Evolutionary conservation across 2,888 invertebrate genomes (phyloP), one percentile per base, ranked within the genome.

Genomic region (Campoplex nolae): DNA sequence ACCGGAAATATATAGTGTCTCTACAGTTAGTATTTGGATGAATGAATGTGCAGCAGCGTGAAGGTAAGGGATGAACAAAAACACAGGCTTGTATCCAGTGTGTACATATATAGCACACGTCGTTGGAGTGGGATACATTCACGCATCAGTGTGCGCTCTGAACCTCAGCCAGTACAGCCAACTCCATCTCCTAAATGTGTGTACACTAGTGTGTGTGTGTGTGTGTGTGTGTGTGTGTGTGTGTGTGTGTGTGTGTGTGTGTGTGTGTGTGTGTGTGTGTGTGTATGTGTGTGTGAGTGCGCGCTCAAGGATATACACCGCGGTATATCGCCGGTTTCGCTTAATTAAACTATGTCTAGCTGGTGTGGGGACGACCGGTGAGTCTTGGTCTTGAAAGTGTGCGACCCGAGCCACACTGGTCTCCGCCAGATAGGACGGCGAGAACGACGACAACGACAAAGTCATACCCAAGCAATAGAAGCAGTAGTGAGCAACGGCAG

Each of bases 321-420:
- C 81, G 73, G 85, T 89, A 89, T 90, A 91, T 89, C 89, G 88
- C 87, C 88, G 90, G 91, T 91, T 92, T 91, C 90, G 92, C 93
- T 92, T 93, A 93, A 93, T 93, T 93, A 92, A 93, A 93, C 92
- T 91, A 91, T 90, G 92, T 90, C 92, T 90, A 91, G 91, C 84
- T 90, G 90, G 91, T 89, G 83, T 78, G 90, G 42, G 67, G 77
- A 67, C 74, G 35, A 73, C 76, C 65, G 77, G 75, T 83, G 91
- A 90, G 91, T 89, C 89, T 90, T 89, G 89, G 87, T 89, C 90
- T 89, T 89, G 89, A 83, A 83, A 78, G 84, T 88, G 67, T 88
- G 88, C 58, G 77, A 74, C 28, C 71, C 73, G 51, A 70, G 77
- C 38, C 65, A 74, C 38, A 71, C 76, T 73, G 70, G 77, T 77